Conservation (phyloP, 2,797 vertebrate species). For the Sebastes oblongus region DNA sequence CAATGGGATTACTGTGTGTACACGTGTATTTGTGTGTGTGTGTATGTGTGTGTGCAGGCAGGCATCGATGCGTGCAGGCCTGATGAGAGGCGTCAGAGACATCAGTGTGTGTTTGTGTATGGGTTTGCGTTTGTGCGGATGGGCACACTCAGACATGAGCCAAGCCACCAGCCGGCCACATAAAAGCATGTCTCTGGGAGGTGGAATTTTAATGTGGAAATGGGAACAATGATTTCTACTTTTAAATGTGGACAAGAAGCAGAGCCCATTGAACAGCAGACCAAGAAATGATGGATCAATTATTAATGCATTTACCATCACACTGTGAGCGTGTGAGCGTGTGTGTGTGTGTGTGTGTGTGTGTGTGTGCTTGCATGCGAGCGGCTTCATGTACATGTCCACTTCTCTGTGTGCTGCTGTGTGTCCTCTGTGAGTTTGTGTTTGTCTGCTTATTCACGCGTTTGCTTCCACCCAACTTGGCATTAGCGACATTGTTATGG, state of each 20-base stretch:
- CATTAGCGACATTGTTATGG: conserved; percentile 42
- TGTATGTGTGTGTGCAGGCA: background rate
- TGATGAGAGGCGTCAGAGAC: conserved; percentile 40
- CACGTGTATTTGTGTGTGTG: background rate
- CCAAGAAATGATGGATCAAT: conserved; percentile 80
- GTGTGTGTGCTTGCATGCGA: conserved; percentile 39
- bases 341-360: conserved; percentile 14
- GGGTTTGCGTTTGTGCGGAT: conserved; percentile 68
- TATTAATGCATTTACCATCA: conserved; percentile 80
- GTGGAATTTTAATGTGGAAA: conserved; percentile 83
- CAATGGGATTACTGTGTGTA: conserved; percentile 46
- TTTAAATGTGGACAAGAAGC: conserved; percentile 79
- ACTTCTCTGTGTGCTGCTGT: conserved; percentile 56
- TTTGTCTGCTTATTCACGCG: conserved; percentile 71
- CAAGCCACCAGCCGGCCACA: conserved; percentile 82
- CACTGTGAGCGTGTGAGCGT: conserved; percentile 45
- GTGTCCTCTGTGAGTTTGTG: conserved; percentile 60
- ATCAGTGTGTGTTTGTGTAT: conserved; percentile 60
- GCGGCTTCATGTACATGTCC: conserved; percentile 47
- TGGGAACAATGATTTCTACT: conserved; percentile 84
- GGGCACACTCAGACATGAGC: conserved; percentile 78
- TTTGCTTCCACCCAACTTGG: conserved; percentile 63
- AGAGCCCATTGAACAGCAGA: conserved; percentile 69
- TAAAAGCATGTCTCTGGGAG: conserved; percentile 78
- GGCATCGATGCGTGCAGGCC: conserved; percentile 33